Evolutionary conservation across 2,797 vertebrate species (phyloP).

Genomic region (Enteromius viviparus): DNA sequence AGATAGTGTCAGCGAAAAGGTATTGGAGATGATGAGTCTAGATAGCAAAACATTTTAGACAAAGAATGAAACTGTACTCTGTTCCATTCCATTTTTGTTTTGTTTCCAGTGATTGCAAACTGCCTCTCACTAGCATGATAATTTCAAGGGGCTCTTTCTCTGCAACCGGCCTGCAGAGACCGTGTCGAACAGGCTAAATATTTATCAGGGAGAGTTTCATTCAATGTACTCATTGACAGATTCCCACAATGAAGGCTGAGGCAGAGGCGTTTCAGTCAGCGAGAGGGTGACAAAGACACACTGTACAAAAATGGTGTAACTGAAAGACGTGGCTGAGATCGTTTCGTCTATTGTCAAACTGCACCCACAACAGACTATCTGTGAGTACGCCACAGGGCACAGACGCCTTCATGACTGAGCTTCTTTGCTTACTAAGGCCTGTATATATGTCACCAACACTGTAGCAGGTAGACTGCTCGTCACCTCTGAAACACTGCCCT

Average conservation of each 20-base stretch:
- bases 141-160: conserved; percentile 19
- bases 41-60: neutral
- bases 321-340: conserved; percentile 28
- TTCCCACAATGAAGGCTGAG: conserved; percentile 37
- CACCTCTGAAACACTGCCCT: conserved; percentile 74
- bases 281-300: conserved; percentile 48
- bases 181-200: conserved; percentile 39
- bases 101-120: neutral
- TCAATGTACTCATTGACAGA: conserved; percentile 51
- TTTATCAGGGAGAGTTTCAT: conserved; percentile 41
- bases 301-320: neutral
- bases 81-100: neutral
- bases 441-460: neutral
- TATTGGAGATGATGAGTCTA: neutral
- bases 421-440: conserved; percentile 1
- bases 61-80: neutral
- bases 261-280: conserved; percentile 39
- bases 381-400: neutral
- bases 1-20: neutral
- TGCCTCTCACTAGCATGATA: conserved; percentile 14
- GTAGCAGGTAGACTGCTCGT: conserved; percentile 13
- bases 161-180: neutral
- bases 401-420: conserved; percentile 4
- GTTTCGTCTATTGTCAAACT: conserved; percentile 8
- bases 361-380: conserved; percentile 29